Evolutionary conservation across 1,140 invertebrate genomes (phyloP), one percentile per base, ranked within the genome.

Genomic region (Cydia pomonella): DNA sequence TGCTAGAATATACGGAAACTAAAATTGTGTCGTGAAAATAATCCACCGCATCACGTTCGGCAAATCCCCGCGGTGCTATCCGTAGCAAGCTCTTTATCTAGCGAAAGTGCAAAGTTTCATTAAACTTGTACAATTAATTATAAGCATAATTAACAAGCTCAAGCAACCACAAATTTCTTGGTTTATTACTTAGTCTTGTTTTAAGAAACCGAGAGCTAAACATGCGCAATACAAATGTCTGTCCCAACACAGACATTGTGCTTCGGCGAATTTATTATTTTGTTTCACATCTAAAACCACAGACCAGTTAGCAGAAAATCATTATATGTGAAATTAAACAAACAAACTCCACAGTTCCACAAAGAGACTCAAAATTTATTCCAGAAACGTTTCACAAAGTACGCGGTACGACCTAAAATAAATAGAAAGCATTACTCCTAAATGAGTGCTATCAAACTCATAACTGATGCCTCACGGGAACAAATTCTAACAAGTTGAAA

Each of bases 91-190:
- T 76, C 72, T 74, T 75, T 75, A 78, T 73, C 74, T 79, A 66
- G 73, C 74, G 74, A 79, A 81, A 87, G 85, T 82, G 79, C 79
- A 80, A 87, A 88, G 83, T 88, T 87, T 76, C 79, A 83, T 85
- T 78, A 86, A 86, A 88, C 75, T 87, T 86, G 73, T 66, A 80
- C 87, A 88, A 86, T 88, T 80, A 85, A 81, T 84, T 83, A 82
- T 83, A 84, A 75, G 78, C 82, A 82, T 85, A 87, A 87, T 87
- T 85, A 84, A 82, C 77, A 77, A 74, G 76, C 74, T 79, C 77
- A 73, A 78, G 82, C 82, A 82, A 87, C 82, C 83, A 75, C 80
- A 78, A 73, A 78, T 74, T 27, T 73, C 38, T 72, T 76, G 64
- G 47, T 77, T 78, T 75, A 76, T 75, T 76, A 76, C 78, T 84